Base-by-base conservation (phyloP, 2,888 invertebrate species). In the Standfussiana lucernea region DNA sequence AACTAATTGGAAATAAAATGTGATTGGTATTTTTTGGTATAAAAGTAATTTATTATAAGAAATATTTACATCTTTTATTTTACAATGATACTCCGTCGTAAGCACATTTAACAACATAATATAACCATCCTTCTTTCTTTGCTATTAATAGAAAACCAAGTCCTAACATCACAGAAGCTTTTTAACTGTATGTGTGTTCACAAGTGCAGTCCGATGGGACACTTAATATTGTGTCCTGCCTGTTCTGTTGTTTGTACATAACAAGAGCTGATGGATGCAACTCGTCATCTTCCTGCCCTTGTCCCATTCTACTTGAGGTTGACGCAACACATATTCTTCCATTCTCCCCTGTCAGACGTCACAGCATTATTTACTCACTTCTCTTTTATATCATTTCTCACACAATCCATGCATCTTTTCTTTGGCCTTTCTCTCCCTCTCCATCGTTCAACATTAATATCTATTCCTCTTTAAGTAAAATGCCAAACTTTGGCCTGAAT, bases 11-110 rank as follows among this genome's bases (percentile, higher is more conserved):
- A 79, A 82, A 74, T 82, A 68, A 84, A 76, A 81, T 64, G 70
- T 76, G 37, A 67, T 47, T 37, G 13, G 28, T 70, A 24, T 81
- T 70, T 72, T 75, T 69, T 75, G 37, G 65, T 86, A 79, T 68
- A 81, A 81, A 84, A 84, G 64, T 83, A 59, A 61, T 79, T 77
- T 84, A 79, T 81, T 79, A 53, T 68, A 59, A 47, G 40, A 40
- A 79, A 59, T 85, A 85, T 86, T 83, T 79, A 86, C 83, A 85
- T 61, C 45, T 76, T 83, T 83, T 64, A 83, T 68, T 77, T 81
- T 70, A 77, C 35, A 70, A 35, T 77, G 28, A 62, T 67, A 80
- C 35, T 65, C 13, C 32, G 45, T 28, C 21, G 32, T 40, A 37
- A 79, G 35, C 56, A 59, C 13, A 28, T 45, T 65, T 35, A 66